Evolutionary conservation across 2,888 invertebrate species (phyloP), one percentile per base, ranked within the genome.

Genomic region (Polydrusus pterygomalis): DNA sequence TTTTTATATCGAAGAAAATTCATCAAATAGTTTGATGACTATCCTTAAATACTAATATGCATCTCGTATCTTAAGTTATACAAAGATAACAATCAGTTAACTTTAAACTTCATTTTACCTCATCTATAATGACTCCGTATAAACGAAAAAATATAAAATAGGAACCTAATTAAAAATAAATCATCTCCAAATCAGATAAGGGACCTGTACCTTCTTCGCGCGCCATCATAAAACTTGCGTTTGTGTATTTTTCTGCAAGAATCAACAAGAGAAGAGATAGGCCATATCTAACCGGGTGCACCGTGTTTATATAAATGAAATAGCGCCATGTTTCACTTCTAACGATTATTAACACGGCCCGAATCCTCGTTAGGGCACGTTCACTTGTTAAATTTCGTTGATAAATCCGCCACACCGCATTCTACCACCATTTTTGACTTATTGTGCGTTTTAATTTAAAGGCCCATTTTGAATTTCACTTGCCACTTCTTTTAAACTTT

Each of bases 301-400:
- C 85, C 82, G 84, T 87, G 87, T 88, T 88, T 87, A 87, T 87
- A 87, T 87, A 87, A 87, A 87, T 88, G 87, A 87, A 88, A 88
- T 87, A 86, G 86, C 87, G 86, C 86, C 87, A 87, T 87, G 85
- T 85, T 83, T 88, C 88, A 87, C 86, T 84, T 83, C 79, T 86
- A 87, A 87, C 86, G 87, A 85, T 87, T 87, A 85, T 87, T 87
- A 87, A 85, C 84, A 85, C 80, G 84, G 85, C 85, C 86, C 83
- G 86, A 86, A 87, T 85, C 81, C 85, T 85, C 86, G 85, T 86
- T 87, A 86, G 85, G 85, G 86, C 86, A 87, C 86, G 87, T 79
- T 76, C 86, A 87, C 86, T 87, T 85, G 86, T 84, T 87, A 85
- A 85, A 85, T 76, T 81, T 82, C 80, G 80, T 84, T 86, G 85